These are phyloP conservation scores for Heliconius eleuchia DNA, from an alignment of 1,140 invertebrate species.

Conservation along the genomic window DNA sequence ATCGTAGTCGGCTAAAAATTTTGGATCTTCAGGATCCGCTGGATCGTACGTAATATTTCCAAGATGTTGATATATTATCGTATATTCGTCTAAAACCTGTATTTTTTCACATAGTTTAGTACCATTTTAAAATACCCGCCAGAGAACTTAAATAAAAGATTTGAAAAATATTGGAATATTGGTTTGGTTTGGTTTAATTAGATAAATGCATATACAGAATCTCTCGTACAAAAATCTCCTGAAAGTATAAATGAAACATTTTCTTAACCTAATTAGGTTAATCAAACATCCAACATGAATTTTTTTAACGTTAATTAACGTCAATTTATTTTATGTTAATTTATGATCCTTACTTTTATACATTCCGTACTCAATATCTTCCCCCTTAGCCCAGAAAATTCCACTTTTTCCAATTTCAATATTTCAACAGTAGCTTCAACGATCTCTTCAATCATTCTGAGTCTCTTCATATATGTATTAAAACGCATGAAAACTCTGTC, in stretches of 20 bases:
- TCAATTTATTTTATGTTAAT: too few species aligned
- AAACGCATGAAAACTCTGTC: slow-evolving; percentile 87
- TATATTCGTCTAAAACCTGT: slow-evolving; percentile 87
- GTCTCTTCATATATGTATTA: slow-evolving; percentile 85
- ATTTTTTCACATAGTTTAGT: slow-evolving; percentile 11
- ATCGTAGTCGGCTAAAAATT: slow-evolving; percentile 84
- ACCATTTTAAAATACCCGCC: not conserved
- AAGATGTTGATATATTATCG: slow-evolving; percentile 86
- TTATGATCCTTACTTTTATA: slow-evolving; percentile 62
- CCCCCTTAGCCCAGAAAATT: slow-evolving; percentile 90
- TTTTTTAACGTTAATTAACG: too few species aligned
- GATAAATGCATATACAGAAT: too few species aligned
- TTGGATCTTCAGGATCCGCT: slow-evolving; percentile 83
- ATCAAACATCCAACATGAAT: too few species aligned
- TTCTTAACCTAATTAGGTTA: too few species aligned
- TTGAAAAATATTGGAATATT: too few species aligned
- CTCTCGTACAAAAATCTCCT: too few species aligned
- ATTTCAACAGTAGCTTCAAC: slow-evolving; percentile 90
- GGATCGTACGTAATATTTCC: slow-evolving; percentile 83
- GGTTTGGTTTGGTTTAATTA: too few species aligned
- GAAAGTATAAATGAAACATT: too few species aligned
- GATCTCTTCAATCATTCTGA: slow-evolving; percentile 84
- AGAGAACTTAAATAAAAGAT: too few species aligned
- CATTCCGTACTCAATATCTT: slow-evolving; percentile 83
- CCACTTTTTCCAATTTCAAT: slow-evolving; percentile 93